These are phyloP conservation scores for Tapera naevia DNA, from an alignment of 2,797 vertebrate species.

Conservation along the genomic window DNA sequence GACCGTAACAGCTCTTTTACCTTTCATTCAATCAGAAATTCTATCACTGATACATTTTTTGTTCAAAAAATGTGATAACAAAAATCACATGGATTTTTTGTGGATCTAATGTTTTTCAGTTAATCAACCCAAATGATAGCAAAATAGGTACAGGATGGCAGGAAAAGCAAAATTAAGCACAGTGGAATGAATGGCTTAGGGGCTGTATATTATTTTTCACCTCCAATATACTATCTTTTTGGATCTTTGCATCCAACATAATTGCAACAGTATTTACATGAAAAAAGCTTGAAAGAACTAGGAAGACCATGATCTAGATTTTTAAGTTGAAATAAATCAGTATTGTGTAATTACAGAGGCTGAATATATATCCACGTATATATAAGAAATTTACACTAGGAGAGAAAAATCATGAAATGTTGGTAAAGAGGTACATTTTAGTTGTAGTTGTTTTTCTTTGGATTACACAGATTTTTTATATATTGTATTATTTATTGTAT, in stretches of 20 bases:
- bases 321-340: neutral
- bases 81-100: neutral
- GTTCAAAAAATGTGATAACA: neutral
- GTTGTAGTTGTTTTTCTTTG: neutral
- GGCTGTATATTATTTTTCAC: neutral
- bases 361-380: neutral
- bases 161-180: neutral
- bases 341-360: neutral
- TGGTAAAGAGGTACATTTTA: neutral
- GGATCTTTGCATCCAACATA: neutral
- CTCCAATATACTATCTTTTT: neutral
- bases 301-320: neutral
- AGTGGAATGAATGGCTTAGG: neutral
- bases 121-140: neutral
- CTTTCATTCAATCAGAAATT: neutral
- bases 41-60: neutral
- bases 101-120: neutral
- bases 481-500: neutral
- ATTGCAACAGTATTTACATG: neutral
- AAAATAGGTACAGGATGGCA: neutral
- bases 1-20: neutral
- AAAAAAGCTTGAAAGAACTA: neutral
- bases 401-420: neutral
- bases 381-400: neutral
- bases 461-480: neutral